These are phyloP conservation scores for Dolichopus griseipennis DNA, from an alignment of 2,888 invertebrate species.

Conservation along the genomic window DNA sequence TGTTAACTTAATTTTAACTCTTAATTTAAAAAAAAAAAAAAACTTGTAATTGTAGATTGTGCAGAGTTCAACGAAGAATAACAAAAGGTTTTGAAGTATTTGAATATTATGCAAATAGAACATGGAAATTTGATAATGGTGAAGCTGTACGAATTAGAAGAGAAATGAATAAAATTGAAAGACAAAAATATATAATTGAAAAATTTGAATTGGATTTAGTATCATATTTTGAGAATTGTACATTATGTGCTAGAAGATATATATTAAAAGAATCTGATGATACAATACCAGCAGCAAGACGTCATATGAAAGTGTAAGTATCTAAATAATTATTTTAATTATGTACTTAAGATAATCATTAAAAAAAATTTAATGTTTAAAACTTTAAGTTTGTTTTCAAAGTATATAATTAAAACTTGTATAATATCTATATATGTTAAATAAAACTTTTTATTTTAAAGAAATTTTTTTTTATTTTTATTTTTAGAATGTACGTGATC, in stretches of 20 bases:
- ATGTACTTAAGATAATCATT: neutral
- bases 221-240: constrained; percentile 74
- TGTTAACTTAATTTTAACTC: neutral
- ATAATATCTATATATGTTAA: neutral
- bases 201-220: constrained; percentile 59
- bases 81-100: constrained; percentile 80
- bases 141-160: constrained; percentile 51
- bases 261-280: constrained; percentile 77
- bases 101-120: constrained; percentile 85
- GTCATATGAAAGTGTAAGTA: constrained; percentile 71
- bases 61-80: constrained; percentile 73
- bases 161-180: constrained; percentile 57
- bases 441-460: neutral
- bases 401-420: too few species aligned
- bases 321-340: neutral
- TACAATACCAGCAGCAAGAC: constrained; percentile 66
- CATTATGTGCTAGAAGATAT: constrained; percentile 66
- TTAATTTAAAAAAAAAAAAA: neutral
- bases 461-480: neutral
- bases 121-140: constrained; percentile 79
- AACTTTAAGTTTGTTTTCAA: neutral
- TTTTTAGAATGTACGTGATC: constrained; percentile 4
- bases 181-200: constrained; percentile 58
- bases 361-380: neutral
- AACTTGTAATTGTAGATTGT: constrained; percentile 51